Percentiles rank a stretch among this genome's conserved stretches.
These are phyloP conservation scores for Phoxinus phoxinus DNA, from an alignment of 2,113 vertebrate genomes.

Conservation along the genomic window DNA sequence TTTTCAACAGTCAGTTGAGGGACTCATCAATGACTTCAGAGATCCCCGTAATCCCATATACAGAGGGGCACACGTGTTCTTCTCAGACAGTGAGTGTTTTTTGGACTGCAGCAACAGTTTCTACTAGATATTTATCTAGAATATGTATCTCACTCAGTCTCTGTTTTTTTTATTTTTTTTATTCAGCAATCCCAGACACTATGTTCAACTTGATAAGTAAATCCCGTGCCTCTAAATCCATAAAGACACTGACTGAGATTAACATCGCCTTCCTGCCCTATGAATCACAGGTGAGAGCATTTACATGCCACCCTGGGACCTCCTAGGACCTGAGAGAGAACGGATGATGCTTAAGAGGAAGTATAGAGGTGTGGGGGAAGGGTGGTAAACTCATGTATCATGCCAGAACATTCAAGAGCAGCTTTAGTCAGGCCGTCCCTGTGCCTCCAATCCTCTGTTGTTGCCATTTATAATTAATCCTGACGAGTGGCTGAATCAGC, in stretches of 20 bases:
- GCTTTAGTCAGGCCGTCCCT: slow-evolving; percentile 51
- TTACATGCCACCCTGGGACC: too few relatives aligned
- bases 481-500: slow-evolving; percentile 10
- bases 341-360: not conserved
- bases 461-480: slow-evolving; percentile 68
- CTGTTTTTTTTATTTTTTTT: not conserved
- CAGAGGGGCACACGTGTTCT: slow-evolving; percentile 93
- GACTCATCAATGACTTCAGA: slow-evolving; percentile 93
- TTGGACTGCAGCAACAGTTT: not conserved
- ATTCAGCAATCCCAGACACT: slow-evolving; percentile 87
- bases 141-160: not conserved
- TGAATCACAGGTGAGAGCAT: slow-evolving; percentile 90
- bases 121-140: not conserved
- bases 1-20: slow-evolving; percentile 86
- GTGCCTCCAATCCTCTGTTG: slow-evolving; percentile 66
- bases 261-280: slow-evolving; percentile 96
- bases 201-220: slow-evolving; percentile 96
- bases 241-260: slow-evolving; percentile 98
- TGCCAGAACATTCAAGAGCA: slow-evolving; percentile 60
- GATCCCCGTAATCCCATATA: slow-evolving; percentile 88
- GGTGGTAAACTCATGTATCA: slow-evolving; percentile 15
- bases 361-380: not conserved
- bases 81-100: slow-evolving; percentile 90
- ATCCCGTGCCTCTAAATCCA: slow-evolving; percentile 93
- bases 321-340: not conserved